These are phyloP conservation scores for Nezara viridula DNA, from an alignment of 2,888 invertebrate species.

Conservation along the genomic window DNA sequence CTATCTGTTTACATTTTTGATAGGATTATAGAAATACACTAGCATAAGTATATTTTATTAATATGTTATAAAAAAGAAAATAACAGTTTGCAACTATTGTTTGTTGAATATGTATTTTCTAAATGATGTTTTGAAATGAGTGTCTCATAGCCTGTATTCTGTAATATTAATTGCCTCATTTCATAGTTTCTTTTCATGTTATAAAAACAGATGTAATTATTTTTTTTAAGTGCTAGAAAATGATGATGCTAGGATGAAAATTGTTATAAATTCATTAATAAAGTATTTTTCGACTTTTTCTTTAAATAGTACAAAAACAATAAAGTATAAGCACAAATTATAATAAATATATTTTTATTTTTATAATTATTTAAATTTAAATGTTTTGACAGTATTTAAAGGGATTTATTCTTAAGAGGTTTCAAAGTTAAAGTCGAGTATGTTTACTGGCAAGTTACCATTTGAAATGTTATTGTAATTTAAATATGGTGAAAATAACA, in stretches of 20 bases:
- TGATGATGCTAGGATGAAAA: neutral
- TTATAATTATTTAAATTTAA: neutral
- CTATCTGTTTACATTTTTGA: too few relatives aligned
- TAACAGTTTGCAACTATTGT: too few relatives aligned
- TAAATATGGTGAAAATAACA: neutral
- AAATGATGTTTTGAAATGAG: neutral
- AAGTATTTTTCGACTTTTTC: neutral
- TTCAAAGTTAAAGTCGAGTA: neutral
- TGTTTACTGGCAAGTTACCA: constrained; percentile 8
- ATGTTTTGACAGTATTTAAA: constrained; percentile 19
- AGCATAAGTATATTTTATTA: neutral
- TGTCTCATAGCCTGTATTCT: neutral
- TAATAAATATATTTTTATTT: constrained; percentile 31
- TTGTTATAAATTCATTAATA: neutral
- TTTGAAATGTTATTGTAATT: constrained; percentile 2
- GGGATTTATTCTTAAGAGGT: neutral
- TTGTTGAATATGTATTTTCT: too few relatives aligned
- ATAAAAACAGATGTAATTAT: neutral
- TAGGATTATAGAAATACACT: too few relatives aligned
- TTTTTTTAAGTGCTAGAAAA: neutral
- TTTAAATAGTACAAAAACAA: neutral
- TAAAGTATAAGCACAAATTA: constrained; percentile 23
- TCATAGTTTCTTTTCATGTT: neutral
- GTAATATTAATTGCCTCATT: neutral
- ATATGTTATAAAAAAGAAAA: neutral